Percentiles rank a stretch among this genome's conserved stretches.
These are phyloP conservation scores for Halcyon malimbica DNA, from an alignment of 2,113 vertebrate genomes.

Conservation along the genomic window DNA sequence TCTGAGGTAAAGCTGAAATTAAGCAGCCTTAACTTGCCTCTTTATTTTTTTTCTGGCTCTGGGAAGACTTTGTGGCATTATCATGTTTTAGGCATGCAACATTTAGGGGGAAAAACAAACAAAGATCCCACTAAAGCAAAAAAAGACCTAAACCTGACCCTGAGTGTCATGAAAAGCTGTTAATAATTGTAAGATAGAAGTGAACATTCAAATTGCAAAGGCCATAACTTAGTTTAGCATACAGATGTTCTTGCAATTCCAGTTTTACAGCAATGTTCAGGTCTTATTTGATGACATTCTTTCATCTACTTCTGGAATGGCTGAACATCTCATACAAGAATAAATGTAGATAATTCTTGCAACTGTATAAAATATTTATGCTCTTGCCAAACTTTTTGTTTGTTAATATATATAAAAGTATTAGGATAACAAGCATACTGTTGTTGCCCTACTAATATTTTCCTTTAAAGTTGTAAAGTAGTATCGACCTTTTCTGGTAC, in stretches of 20 bases:
- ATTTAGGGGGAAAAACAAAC: not conserved
- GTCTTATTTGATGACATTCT: not conserved
- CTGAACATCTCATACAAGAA: not conserved
- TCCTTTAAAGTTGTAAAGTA: not conserved
- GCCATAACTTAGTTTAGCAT: not conserved
- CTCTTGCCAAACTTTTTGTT: not conserved
- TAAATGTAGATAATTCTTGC: not conserved
- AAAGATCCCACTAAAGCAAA: not conserved
- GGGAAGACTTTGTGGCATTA: not conserved
- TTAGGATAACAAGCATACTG: not conserved
- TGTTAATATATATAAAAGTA: not conserved
- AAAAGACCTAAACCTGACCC: not conserved
- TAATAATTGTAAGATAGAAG: not conserved
- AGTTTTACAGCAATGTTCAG: not conserved
- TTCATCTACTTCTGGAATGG: not conserved
- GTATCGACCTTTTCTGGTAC: not conserved
- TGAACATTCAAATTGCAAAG: not conserved
- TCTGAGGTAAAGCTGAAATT: not conserved
- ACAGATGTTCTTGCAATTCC: not conserved
- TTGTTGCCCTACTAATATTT: not conserved
- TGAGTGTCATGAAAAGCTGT: not conserved
- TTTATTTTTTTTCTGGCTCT: not conserved
- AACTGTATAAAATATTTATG: not conserved
- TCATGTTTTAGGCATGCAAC: not conserved
- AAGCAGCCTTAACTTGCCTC: not conserved